Base-by-base conservation (phyloP, 2,888 invertebrate genomes). In the Napeogenes inachia region DNA sequence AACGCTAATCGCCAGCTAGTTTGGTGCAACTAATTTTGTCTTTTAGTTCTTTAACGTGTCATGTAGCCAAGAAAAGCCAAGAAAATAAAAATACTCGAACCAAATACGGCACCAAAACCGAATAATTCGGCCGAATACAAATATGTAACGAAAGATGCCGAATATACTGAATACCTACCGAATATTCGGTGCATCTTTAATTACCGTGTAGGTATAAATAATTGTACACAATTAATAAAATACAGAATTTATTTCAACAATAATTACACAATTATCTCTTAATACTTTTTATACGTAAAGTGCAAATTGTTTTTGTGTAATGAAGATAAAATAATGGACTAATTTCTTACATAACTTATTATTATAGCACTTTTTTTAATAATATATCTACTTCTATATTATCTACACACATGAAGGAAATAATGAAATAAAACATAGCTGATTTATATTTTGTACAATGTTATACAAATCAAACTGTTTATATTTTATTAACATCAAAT, bases 241-340 rank as follows among this genome's bases (percentile, higher is more conserved):
- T 67, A 64, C 77, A 80, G 80, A 80, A 75, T 84, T 84, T 87
- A 84, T 82, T 86, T 84, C 81, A 87, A 87, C 88, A 87, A 87
- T 83, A 76, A 79, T 78, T 85, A 85, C 81, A 83, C 75, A 73
- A 69, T 74, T 73, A 75, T 74, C 64, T 50, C 30, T 50, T 65
- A 66, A 68, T 70, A 71, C 65, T 68, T 63, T 42, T 67, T 61
- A 57, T 66, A 64, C 60, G 57, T 59, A 56, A 53, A 38, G 13
- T 42, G 12, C 60, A 63, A 65, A 68, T 61, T 67, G 65, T 67
- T 69, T 63, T 60, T 65, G 57, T 60, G 67, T 59, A 45, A 42
- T 35, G n/a, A 53, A 57, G 60, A 64, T 66, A 63, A 67, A 67
- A 66, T 69, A 67, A 64, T 57, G 68, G 4, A 30, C 30, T 30